Conservation (phyloP, 2,888 invertebrate species). For the Chouioia cunea region DNA sequence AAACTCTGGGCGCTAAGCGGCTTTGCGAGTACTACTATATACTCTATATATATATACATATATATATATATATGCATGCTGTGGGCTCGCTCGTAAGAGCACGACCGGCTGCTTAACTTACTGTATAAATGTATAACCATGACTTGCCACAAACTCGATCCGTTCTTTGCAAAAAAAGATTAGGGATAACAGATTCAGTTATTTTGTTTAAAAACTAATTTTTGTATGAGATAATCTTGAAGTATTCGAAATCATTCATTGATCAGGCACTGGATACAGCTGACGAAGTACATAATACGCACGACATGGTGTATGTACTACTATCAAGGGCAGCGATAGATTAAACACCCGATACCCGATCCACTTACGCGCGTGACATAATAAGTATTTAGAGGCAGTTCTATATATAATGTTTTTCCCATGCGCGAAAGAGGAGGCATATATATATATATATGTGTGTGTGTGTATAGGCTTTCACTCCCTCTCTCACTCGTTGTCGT, state of each 20-base stretch:
- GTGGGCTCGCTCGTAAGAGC: conserved; percentile 51
- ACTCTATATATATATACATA: background rate
- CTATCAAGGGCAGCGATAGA: background rate
- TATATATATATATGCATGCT: background rate
- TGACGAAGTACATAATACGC: too few species aligned
- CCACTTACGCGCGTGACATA: conserved; percentile 8
- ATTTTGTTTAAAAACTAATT: too few species aligned
- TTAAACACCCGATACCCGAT: conserved; percentile 27
- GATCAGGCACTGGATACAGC: too few species aligned
- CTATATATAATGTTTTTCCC: conserved; percentile 63
- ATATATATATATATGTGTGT: conserved; percentile 35
- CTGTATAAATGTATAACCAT: conserved; percentile 46
- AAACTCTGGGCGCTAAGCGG: conserved; percentile 68
- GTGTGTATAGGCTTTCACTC: conserved; percentile 39
- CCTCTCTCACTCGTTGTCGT: conserved; percentile 3
- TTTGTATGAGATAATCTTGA: too few species aligned
- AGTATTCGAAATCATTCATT: too few species aligned
- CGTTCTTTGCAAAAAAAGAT: too few species aligned
- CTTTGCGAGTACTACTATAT: conserved; percentile 54
- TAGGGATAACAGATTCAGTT: too few species aligned
- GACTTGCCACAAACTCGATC: too few species aligned
- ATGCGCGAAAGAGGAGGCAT: conserved; percentile 51
- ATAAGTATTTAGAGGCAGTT: conserved; percentile 41
- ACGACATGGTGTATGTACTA: too few species aligned
- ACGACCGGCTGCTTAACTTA: conserved; percentile 66